phyloP scores from a whole-genome alignment of 1,140 invertebrate species.

The Euglossa dilemma region DNA sequence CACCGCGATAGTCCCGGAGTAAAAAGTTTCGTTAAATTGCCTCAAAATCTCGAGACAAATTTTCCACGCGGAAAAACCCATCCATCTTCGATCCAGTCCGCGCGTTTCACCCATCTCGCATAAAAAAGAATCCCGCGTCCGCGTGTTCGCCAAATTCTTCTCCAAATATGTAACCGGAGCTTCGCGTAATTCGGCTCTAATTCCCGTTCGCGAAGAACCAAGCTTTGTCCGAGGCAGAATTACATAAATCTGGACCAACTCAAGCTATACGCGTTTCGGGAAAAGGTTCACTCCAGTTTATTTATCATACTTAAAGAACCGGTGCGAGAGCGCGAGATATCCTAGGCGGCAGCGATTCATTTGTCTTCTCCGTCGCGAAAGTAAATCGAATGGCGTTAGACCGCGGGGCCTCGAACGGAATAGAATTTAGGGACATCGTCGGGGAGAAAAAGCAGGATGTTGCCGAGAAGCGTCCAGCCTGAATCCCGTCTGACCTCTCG shows the following conservation, averaged over 20 bases:
- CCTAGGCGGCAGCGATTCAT: neutral
- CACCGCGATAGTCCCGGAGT: neutral
- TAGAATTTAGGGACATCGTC: neutral
- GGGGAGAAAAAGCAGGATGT: neutral
- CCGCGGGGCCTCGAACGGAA: neutral
- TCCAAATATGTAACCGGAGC: neutral
- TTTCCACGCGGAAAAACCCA: too few species aligned
- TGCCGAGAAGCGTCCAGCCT: neutral
- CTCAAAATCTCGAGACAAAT: neutral
- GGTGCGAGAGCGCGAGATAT: neutral
- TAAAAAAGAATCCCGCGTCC: neutral
- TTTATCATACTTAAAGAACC: neutral
- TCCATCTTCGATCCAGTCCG: neutral
- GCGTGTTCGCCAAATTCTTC: constrained; percentile 18
- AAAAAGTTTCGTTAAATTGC: neutral
- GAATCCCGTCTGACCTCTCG: neutral
- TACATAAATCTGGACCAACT: constrained; percentile 31
- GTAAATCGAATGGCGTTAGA: neutral
- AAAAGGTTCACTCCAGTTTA: neutral
- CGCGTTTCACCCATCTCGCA: neutral
- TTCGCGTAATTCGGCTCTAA: neutral
- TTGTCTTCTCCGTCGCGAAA: neutral
- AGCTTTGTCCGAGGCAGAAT: constrained; percentile 2
- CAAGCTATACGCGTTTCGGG: neutral
- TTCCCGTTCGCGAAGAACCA: constrained; percentile 17